Base-by-base conservation (phyloP, 64 coral and sea anemone species). In the Stylophora pistillata region DNA sequence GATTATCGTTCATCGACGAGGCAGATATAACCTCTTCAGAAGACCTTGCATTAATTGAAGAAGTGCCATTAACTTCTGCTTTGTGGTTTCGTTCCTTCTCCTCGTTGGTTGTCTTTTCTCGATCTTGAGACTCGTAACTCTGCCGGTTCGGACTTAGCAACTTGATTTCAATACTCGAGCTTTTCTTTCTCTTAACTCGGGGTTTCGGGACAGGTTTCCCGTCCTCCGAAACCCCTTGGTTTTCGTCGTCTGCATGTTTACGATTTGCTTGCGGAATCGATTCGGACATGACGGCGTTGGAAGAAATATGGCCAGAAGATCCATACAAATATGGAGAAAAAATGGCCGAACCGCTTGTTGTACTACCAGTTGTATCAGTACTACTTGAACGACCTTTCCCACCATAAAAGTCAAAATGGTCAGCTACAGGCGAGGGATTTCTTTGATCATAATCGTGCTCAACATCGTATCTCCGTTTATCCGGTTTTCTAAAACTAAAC, bases 401-500 rank as follows among this genome's bases (percentile, higher is more conserved):
- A 6, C 73, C 66, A 17, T 77, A 60, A 32, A 70, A 74, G 31
- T 95, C 85, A 30, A 30, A 71, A 79, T 74, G 90, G 12, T 93
- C 86, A 10, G 55, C 74, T 30, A 66, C 34, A 59, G 87, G 85
- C 25, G 88, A 86, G 21, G 56, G 28, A 30, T 90, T 96, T 78
- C 41, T 55, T 26, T 58, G 82, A n/a, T 96, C 95, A 28, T 61
- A 89, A 53, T 86, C 95, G 34, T 96, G 95, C 13, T 93, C 95
- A 1, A 96, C 76, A 23, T 96, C 95, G 65, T 96, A 96, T 57
- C 89, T 96, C n/a, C 92, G 87, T 74, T 87, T 93, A 37, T 87
- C 91, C n/a, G 56, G 47, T 65, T 89, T 93, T 74, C 95, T 85
- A 78, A 96, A 96, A 84, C 95, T 86, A 93, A 96, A 96, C 56